phyloP scores from a whole-genome alignment of 2,888 invertebrate species.

The Spicauda simplicius region DNA sequence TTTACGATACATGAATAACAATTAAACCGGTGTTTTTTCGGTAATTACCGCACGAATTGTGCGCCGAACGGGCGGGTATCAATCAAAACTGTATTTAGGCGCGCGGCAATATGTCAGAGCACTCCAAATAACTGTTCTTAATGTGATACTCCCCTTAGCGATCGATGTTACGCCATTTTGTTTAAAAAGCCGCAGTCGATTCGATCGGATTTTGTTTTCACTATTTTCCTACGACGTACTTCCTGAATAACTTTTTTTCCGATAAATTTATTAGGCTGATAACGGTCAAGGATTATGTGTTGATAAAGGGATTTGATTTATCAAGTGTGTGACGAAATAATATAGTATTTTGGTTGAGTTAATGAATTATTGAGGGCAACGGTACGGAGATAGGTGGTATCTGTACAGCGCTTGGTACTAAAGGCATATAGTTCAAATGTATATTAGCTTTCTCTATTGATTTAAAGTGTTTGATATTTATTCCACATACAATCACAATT shows the following conservation, averaged over 20 bases:
- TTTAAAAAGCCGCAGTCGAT: constrained; percentile 11
- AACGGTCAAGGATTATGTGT: constrained; percentile 14
- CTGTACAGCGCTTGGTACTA: neutral
- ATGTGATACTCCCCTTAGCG: constrained; percentile 35
- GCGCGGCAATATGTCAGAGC: constrained; percentile 38
- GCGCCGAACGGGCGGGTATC: constrained; percentile 49
- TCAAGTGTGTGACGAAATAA: constrained; percentile 20
- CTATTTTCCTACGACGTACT: neutral
- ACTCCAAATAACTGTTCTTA: constrained; percentile 33
- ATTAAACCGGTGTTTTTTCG: constrained; percentile 67
- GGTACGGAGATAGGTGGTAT: neutral
- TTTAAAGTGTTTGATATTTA: too few species aligned
- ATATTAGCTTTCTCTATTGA: too few species aligned
- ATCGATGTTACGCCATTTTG: constrained; percentile 32
- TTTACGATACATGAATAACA: constrained; percentile 54
- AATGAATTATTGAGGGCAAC: constrained; percentile 1
- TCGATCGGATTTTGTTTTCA: neutral
- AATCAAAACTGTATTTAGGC: constrained; percentile 47
- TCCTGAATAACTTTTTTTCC: neutral
- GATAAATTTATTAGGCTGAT: constrained; percentile 24
- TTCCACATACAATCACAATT: too few species aligned
- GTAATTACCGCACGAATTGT: constrained; percentile 55
- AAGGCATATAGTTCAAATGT: neutral
- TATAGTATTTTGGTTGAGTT: constrained; percentile 24
- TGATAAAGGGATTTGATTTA: constrained; percentile 31